Evolutionary conservation across 1,140 invertebrate species (phyloP), one percentile per base, ranked within the genome.

Genomic region (Meloidogyne hapla): DNA sequence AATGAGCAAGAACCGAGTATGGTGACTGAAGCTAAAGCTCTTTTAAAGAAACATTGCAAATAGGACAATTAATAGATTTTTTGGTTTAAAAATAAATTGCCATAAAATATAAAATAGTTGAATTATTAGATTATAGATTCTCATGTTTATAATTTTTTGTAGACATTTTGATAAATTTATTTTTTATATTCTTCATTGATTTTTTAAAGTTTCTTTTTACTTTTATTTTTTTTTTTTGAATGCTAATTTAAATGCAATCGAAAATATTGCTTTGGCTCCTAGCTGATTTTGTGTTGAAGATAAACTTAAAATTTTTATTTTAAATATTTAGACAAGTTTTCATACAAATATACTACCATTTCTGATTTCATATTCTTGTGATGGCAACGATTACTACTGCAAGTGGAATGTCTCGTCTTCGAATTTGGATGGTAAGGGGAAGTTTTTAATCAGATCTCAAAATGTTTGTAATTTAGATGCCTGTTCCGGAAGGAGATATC

Each of bases 21-120:
- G 5, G 23, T 84, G 9, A 65, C 74, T 28, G 81, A 82, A 65
- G 81, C 67, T 10, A 74, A 83, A 28, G 42, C 79, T 26, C 61
- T 81, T 38, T 45, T 82, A 23, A 78, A 82, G 38, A 81, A 81
- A 64, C 61, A 69, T 73, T 21, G 28, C 5, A 66, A 77, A 76
- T 75, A 56, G 9, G 48, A 56, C 48, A n/a, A 56, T 48, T 48
- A n/a, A n/a, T 45, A 18, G 42, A 15, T 45, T 15, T 18, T 18
- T 48, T 18, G 18, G 13, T n/a, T 21, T n/a, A n/a, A n/a, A 9
- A 56, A 4, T 56, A n/a, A 56, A n/a, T 45, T 45, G 42, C 42
- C 42, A 45, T n/a, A 56, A 33, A 33, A 56, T 56, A n/a, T 56
- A 56, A 6, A 56, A 1, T 56, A 56, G 18, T 56, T n/a, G 3